Base-by-base conservation (phyloP, 2,113 vertebrate species). In the Zosterops borbonicus region DNA sequence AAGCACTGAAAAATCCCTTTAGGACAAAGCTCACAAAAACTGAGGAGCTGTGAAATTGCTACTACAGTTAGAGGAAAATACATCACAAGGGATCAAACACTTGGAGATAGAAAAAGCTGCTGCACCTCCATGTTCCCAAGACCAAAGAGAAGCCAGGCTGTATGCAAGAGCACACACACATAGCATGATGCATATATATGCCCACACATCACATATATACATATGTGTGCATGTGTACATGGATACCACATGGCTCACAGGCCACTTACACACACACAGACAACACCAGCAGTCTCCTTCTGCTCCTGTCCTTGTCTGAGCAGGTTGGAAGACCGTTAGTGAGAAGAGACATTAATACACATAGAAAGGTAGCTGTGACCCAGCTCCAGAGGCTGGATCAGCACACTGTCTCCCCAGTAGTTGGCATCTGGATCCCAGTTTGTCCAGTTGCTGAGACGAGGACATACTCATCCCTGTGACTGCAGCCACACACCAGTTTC, bases 191-290 rank as follows among this genome's bases (percentile, higher is more conserved):
- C 9, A 24, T 3, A 31, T 5, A 2, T 6, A 13, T 6, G 25
- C 14, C 20, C 4, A 9, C 16, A 29, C 25, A 13, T 58, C 42
- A n/a, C 19, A 17, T 16, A 3, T 3, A 11, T 12, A 12, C 15
- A 19, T 5, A 3, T 5, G 16, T 14, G 15, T 6, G 4, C 35
- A 14, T 1, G 29, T 2, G 3, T 3, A 29, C 5, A 5, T 6
- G 16, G 42, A 9, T 7, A 12, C 10, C 71, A 58, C 52, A 24
- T 4, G 15, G 44, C 31, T 59, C 35, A 37, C 86, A 56, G 35
- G 4, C 5, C 15, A 11, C 46, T 60, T 14, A 12, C 5, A 5
- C 1, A 29, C 58, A 24, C 59, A 78, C 28, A 55, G 37, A 28
- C 52, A 76, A 0, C 21, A 28, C 7, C 28, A 18, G 1, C 2